Evolutionary conservation across 2,113 vertebrate species (phyloP).

Genomic region (Steatornis caripensis): DNA sequence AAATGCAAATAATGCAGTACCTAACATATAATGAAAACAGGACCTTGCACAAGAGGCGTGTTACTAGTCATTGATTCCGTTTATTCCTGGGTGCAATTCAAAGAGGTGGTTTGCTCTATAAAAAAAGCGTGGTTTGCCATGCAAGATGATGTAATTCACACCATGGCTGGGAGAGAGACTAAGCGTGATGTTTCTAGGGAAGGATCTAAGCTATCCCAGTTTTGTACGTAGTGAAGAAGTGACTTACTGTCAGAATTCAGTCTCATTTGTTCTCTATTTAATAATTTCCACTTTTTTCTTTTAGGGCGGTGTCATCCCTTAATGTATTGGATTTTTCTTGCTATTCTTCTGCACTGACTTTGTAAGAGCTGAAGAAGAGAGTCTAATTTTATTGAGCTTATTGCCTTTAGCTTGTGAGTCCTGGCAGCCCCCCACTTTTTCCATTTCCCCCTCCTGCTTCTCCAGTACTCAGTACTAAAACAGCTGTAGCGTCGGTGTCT

Average conservation of each 20-base stretch:
- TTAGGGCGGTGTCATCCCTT: background rate
- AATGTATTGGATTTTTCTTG: background rate
- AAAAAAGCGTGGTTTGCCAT: background rate
- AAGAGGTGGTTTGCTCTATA: background rate
- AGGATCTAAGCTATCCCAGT: background rate
- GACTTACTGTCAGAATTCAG: background rate
- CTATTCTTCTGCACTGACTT: background rate
- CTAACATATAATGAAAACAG: background rate
- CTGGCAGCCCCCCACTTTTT: constrained; percentile 23
- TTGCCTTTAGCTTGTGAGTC: background rate
- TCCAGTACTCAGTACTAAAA: background rate
- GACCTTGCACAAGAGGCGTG: background rate
- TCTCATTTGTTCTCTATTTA: background rate
- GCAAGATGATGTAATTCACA: constrained; percentile 27
- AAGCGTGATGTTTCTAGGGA: background rate
- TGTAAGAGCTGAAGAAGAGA: background rate
- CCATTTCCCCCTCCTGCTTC: background rate
- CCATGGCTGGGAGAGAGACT: background rate
- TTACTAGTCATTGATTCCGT: background rate
- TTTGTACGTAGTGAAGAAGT: background rate
- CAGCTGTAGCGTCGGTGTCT: background rate
- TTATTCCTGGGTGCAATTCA: background rate
- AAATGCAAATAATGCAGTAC: background rate
- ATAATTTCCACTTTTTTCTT: background rate
- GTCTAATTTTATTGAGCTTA: background rate